Evolutionary conservation across 2,888 invertebrate species (phyloP).

Genomic region (Mallateleia sp.): DNA sequence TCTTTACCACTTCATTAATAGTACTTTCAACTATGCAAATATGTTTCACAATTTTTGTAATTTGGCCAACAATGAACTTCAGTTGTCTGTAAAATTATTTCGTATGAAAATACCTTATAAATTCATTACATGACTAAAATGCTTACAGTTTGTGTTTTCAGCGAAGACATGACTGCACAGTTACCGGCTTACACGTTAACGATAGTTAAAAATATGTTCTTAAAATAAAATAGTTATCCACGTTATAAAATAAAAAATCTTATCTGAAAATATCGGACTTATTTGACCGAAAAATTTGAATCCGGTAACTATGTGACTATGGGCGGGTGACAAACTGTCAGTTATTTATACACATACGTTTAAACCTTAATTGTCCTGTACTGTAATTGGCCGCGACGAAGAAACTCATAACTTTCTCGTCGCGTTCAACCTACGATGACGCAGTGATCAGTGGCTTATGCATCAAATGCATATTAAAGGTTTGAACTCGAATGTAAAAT

Average conservation of each 20-base stretch:
- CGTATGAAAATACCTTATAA: conserved; percentile 46
- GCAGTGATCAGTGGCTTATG: conserved; percentile 63
- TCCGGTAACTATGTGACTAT: conserved; percentile 63
- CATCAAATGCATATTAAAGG: conserved; percentile 61
- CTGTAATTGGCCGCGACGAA: conserved; percentile 68
- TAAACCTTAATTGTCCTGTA: conserved; percentile 66
- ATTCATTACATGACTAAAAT: conserved; percentile 52
- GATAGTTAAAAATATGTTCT: background rate
- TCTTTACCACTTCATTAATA: conserved; percentile 8
- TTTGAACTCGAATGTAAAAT: conserved; percentile 63
- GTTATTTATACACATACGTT: conserved; percentile 70
- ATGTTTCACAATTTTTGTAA: conserved; percentile 34
- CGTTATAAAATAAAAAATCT: background rate
- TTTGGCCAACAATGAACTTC: conserved; percentile 14
- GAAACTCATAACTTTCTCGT: conserved; percentile 66
- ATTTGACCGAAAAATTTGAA: conserved; percentile 32
- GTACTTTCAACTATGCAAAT: conserved; percentile 28
- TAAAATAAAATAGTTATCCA: conserved; percentile 4
- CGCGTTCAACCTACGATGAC: conserved; percentile 59
- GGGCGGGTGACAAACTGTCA: conserved; percentile 66
- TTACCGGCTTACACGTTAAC: conserved; percentile 17
- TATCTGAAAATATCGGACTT: conserved; percentile 2
- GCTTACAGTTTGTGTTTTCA: conserved; percentile 49
- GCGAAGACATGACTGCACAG: conserved; percentile 52
- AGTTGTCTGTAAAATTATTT: conserved; percentile 28